Conservation (phyloP, 2,113 vertebrate genomes). For the Thunnus maccoyii region DNA sequence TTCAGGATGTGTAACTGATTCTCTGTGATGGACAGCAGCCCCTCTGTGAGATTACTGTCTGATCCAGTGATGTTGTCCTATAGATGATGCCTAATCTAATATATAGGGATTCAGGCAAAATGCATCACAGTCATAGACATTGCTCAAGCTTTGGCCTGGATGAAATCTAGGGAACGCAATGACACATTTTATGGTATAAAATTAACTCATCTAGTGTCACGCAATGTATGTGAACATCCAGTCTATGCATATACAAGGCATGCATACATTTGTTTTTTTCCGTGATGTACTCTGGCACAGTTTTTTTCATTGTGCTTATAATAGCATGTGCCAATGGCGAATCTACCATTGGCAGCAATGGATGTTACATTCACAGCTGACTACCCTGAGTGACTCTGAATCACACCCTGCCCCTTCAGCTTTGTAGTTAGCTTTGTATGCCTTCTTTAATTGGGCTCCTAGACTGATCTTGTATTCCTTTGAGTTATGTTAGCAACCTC, state of each 20-base stretch:
- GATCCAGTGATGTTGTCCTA: conserved; percentile 11
- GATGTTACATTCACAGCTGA: conserved; percentile 51
- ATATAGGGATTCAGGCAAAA: conserved; percentile 33
- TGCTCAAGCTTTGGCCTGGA: not conserved
- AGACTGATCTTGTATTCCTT: conserved; percentile 48
- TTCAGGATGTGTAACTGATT: conserved; percentile 55
- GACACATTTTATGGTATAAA: not conserved
- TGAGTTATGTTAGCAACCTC: conserved; percentile 44
- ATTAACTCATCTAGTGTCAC: not conserved
- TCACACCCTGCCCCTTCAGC: conserved; percentile 33
- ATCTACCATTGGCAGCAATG: conserved; percentile 12
- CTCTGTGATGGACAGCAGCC: conserved; percentile 46
- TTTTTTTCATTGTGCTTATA: not conserved
- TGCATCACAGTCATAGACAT: not conserved
- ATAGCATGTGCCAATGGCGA: conserved; percentile 15
- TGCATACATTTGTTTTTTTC: conserved; percentile 4
- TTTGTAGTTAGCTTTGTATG: conserved; percentile 16
- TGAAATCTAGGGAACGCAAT: not conserved
- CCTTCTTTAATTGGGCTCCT: conserved; percentile 33
- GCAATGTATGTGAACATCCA: not conserved
- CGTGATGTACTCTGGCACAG: too few species aligned
- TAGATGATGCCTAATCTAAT: conserved; percentile 44
- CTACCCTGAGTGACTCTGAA: conserved; percentile 36
- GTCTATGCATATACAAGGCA: not conserved
- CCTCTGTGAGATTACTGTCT: conserved; percentile 16